Evolutionary conservation across 2,888 invertebrate species (phyloP), one percentile per base, ranked within the genome.

Genomic region (Limenitis camilla): DNA sequence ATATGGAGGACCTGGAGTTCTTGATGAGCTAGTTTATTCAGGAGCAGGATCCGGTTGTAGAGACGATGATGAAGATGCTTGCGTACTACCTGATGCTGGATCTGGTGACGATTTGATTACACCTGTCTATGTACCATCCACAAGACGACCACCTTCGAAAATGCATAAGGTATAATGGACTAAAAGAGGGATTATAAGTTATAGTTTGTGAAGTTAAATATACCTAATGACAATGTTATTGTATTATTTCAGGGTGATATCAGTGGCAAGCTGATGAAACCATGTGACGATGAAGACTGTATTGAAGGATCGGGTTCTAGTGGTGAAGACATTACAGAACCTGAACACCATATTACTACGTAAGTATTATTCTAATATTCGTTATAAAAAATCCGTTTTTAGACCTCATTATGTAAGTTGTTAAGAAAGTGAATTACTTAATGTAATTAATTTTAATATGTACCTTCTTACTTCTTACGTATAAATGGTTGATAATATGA

Each of bases 41-140:
- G 97, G 97, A 2, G 95, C 95, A 1, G 96, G 96, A 0, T 96
- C 96, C 4, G 96, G 96, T 0, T 97, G 97, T 69, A 91, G 94
- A 40, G 94, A 94, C 56, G 96, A 96, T 66, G 97, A 96, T 69
- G 97, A 97, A 74, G 97, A 96, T 67, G 96, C 96, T 62, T 97
- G 97, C 72, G 95, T 96, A 8, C 88, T 94, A 32, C 94, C 94
- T 33, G 95, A 95, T 64, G 91, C 92, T 1, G 94, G 94, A 7
- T 93, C 94, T 39, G 95, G 95, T 59, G 97, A 97, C 74, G 97
- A 97, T 74, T 90, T 98, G 51, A 96, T 97, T 62, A 97, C 96
- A 0, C 96, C 97, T 0, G 96, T 97, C 1, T 96, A 96, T 75
- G 93, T 96, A 9, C 95, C 95, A 1, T 93, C 95, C 2, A 93